Evolutionary conservation across 1,140 invertebrate genomes (phyloP), one percentile per base, ranked within the genome.

Genomic region (Calephelis virginiensis): DNA sequence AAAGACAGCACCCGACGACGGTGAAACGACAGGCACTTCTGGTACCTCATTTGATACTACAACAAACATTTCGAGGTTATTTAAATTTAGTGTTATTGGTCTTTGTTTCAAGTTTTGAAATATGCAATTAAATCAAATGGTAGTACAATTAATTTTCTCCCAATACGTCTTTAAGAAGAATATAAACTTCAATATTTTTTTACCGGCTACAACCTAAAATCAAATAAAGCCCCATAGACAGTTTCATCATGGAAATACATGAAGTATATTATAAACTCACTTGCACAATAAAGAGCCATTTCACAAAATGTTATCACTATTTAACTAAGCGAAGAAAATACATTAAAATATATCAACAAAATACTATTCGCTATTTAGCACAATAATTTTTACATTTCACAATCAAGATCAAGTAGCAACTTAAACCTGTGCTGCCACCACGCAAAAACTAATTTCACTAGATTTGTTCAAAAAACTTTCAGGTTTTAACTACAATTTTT

Each of bases 21-120:
- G 97, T 0, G 98, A 99, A 46, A 99, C 94, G 0, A 99, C 98
- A 9, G 99, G 98, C 73, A 96, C 94, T 82, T 99, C 98, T 61
- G 99, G 98, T 40, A 98, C 96, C 92, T 99, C 98, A 90, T 99
- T 99, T 62, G 97, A 98, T 93, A 99, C 97, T 97, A 89, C 80
- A 93, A 86, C 61, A 65, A 43, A 43, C 6, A 61, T 28, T 28
- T 49, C 46, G 61, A 67, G 72, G 53, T 37, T 56, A 56, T 10
- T 28, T 17, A 56, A 28, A 5, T 53, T 28, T 53, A 10, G 11
- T 53, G 2, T 43, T 8, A 43, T 43, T 43, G 6, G 8, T 43
- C 9, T 53, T 53, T 3, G 49, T 9, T 3, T 17, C 9, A 17
- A 17, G 2, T 53, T 5, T 28, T 53, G 17, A 11, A 17, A 53